Evolutionary conservation across 1,140 invertebrate genomes (phyloP), one percentile per base, ranked within the genome.

Genomic region (Drosophila sturtevanti): DNA sequence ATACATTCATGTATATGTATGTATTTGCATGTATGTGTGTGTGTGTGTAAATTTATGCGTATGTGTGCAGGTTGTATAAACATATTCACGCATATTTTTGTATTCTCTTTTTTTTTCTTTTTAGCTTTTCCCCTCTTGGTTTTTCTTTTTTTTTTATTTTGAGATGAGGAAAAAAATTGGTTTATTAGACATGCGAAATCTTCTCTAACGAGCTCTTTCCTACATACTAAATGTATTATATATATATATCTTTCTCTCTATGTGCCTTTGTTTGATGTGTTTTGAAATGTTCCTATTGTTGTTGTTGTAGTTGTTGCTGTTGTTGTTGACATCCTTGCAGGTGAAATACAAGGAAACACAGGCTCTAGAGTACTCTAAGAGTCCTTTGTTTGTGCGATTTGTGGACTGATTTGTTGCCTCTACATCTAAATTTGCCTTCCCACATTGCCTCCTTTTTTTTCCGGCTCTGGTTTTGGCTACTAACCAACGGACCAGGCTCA

Each of bases 361-460:
- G 41, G 41, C 41, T 35, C 61, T 35, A n/a, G 16, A 48, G 18
- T 21, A 48, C 18, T 18, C 27, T 44, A 14, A 14, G 38, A 6
- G 6, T 35, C 51, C 61, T 69, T 78, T 86, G 78, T 78, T 70
- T 62, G 65, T 74, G 59, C 85, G 82, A 86, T 87, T 87, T 87
- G 54, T 56, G 82, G 67, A 68, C 76, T 87, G 82, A 87, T 89
- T 87, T 87, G 82, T 89, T 86, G 68, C 41, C 56, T 55, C 81
- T 44, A 56, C 75, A 77, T 21, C 16, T 48, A 21, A 6, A 18
- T 16, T 16, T 18, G 6, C 14, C 41, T 16, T 44, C 41, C 7
- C 78, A 58, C 81, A 86, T 82, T 78, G 78, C 58, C 81, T 81
- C 76, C 65, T 86, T 76, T 81, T 82, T 69, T n/a, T n/a, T n/a